Evolutionary conservation across 2,888 invertebrate genomes (phyloP).

Genomic region (Aplocera efformata): DNA sequence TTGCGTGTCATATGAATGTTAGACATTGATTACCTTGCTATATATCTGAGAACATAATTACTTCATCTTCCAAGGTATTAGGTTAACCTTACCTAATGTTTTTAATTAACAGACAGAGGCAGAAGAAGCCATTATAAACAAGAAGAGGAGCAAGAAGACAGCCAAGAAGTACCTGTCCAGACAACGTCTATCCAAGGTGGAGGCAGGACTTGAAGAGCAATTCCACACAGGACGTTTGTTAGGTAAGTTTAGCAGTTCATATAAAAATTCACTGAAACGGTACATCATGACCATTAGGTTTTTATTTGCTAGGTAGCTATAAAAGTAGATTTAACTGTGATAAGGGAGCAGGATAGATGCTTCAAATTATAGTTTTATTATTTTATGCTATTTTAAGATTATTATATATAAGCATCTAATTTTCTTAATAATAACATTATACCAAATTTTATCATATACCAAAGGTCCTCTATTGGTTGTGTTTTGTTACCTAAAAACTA

Average conservation of each 20-base stretch:
- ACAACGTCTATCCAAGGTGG: slow-evolving; percentile 96
- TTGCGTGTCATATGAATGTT: slow-evolving; percentile 82
- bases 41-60: slow-evolving; percentile 30
- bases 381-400: too few relatives aligned
- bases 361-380: too few relatives aligned
- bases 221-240: slow-evolving; percentile 97
- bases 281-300: too few relatives aligned
- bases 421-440: too few relatives aligned
- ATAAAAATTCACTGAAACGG: too few relatives aligned
- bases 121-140: slow-evolving; percentile 96
- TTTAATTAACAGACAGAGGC: slow-evolving; percentile 86
- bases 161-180: slow-evolving; percentile 95
- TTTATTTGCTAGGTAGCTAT: too few relatives aligned
- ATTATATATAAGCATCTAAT: too few relatives aligned
- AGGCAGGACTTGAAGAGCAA: slow-evolving; percentile 96
- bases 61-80: not conserved
- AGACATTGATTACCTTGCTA: slow-evolving; percentile 34
- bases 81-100: slow-evolving; percentile 2
- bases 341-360: too few relatives aligned
- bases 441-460: too few relatives aligned
- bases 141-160: slow-evolving; percentile 95
- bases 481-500: too few relatives aligned
- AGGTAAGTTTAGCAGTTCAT: slow-evolving; percentile 80
- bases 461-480: too few relatives aligned
- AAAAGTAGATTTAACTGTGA: too few relatives aligned